Base-by-base conservation (phyloP, 2,113 vertebrate species). In the Bostrychus sinensis region DNA sequence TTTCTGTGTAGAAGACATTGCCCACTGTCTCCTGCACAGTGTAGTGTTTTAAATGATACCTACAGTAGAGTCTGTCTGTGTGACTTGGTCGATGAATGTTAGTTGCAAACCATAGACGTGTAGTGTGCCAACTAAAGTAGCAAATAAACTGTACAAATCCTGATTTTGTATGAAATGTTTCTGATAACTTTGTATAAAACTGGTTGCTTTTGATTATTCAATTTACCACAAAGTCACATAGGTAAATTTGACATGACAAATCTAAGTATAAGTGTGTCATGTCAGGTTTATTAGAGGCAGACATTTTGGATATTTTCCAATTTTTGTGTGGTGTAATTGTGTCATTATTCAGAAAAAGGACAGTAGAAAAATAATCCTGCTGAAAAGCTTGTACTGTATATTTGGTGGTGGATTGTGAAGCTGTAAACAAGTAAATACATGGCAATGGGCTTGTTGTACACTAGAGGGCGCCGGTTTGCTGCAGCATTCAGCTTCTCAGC, bases 351-450 rank as follows among this genome's bases (percentile, higher is more conserved):
- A 65, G 74, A 72, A 77, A 64, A 74, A 55, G 69, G 56, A 23
- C n/a, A n/a, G 64, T 74, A 72, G 76, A 62, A 78, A 58, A 70
- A 48, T 79, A 54, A 70, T 25, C 45, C 14, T n/a, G 46, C 22
- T 26, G 46, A 50, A 30, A 51, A 51, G 41, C 68, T 72, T 59
- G 71, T 87, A 57, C 70, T 84, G 72, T 82, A 77, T 65, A 68
- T 85, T 69, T 77, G 78, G 53, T 83, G 77, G 68, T 87, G 72
- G 83, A 81, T 78, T 71, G 80, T 86, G 71, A 83, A 66, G 70
- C 66, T 67, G 80, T 87, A 25, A 80, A 81, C 55, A 78, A 70
- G 75, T 80, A 58, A 75, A 55, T 51, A 51, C 34, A 66, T 59
- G 68, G 70, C 43, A 69, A 19, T 60, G 63, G 64, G 61, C 36